A percentile compares a stretch with the other conserved stretches of the same genome.
These are phyloP conservation scores for Ctenicera cuprea DNA, from an alignment of 2,888 invertebrate species.

Conservation along the genomic window DNA sequence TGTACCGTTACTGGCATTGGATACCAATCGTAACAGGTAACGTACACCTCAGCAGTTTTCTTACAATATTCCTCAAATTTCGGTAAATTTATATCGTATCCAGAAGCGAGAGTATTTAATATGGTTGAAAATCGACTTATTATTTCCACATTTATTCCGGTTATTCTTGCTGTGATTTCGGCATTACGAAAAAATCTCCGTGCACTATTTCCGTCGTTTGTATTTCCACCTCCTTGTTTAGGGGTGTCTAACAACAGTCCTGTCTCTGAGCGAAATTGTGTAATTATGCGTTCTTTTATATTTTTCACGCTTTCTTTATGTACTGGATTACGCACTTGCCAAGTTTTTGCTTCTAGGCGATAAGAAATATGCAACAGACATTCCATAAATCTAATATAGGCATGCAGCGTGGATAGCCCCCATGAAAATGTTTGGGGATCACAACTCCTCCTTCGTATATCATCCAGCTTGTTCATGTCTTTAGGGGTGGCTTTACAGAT, in stretches of 20 bases:
- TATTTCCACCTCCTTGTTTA: slow-evolving; percentile 18
- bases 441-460: neutral
- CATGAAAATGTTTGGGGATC: neutral
- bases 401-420: neutral
- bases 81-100: too few relatives aligned
- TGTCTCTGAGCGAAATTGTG: slow-evolving; percentile 14
- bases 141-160: too few relatives aligned
- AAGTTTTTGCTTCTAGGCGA: neutral
- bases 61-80: too few relatives aligned
- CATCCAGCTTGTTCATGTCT: slow-evolving; percentile 12
- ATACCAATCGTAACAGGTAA: too few relatives aligned
- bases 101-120: too few relatives aligned
- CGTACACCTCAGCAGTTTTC: too few relatives aligned
- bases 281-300: neutral
- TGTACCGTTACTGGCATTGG: too few relatives aligned
- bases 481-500: slow-evolving; percentile 7
- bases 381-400: slow-evolving; percentile 21
- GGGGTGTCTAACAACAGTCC: slow-evolving; percentile 11
- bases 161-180: too few relatives aligned
- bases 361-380: slow-evolving; percentile 29
- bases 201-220: slow-evolving; percentile 11
- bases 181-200: slow-evolving; percentile 5
- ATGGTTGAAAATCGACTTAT: too few relatives aligned
- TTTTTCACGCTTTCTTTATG: neutral
- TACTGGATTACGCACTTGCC: neutral